Evolutionary conservation across 2,888 invertebrate species (phyloP).

Genomic region (Brachynemurus nebulosus): DNA sequence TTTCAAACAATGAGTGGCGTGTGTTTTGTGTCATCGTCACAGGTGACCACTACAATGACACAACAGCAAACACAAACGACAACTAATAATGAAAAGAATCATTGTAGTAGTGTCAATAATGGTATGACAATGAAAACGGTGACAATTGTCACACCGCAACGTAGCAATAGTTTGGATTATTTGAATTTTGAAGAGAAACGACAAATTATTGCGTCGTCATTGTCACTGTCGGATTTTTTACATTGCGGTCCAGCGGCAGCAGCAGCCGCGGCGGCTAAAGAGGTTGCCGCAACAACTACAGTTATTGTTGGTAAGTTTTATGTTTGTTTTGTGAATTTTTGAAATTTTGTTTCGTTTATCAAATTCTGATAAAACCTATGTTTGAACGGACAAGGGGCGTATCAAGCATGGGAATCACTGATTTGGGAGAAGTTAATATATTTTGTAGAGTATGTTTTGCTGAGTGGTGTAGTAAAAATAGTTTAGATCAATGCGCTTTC

Average conservation of each 20-base stretch:
- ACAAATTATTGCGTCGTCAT: constrained; percentile 74
- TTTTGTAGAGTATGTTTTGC: no score
- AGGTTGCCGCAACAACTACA: constrained; percentile 24
- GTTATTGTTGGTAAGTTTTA: constrained; percentile 29
- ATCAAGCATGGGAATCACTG: no score
- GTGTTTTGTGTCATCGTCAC: constrained; percentile 21
- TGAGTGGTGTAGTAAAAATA: no score
- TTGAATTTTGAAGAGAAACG: constrained; percentile 85
- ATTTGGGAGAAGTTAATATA: no score
- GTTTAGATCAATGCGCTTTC: no score
- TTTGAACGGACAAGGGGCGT: no score
- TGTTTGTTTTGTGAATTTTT: not conserved
- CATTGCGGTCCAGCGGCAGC: constrained; percentile 50
- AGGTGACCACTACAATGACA: not conserved
- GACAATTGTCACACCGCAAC: constrained; percentile 53
- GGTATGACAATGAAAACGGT: constrained; percentile 39
- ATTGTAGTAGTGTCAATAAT: constrained; percentile 10
- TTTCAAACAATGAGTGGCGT: no score
- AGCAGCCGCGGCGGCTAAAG: constrained; percentile 28
- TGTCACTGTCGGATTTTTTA: constrained; percentile 74
- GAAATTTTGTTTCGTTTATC: not conserved
- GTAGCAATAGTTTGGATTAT: constrained; percentile 77
- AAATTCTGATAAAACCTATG: no score
- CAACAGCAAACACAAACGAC: constrained; percentile 12
- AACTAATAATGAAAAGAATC: not conserved